These are phyloP conservation scores for Halichondria panicea DNA, from an alignment of 37 sponge, comb jelly and placozoan genomes.

Conservation along the genomic window DNA sequence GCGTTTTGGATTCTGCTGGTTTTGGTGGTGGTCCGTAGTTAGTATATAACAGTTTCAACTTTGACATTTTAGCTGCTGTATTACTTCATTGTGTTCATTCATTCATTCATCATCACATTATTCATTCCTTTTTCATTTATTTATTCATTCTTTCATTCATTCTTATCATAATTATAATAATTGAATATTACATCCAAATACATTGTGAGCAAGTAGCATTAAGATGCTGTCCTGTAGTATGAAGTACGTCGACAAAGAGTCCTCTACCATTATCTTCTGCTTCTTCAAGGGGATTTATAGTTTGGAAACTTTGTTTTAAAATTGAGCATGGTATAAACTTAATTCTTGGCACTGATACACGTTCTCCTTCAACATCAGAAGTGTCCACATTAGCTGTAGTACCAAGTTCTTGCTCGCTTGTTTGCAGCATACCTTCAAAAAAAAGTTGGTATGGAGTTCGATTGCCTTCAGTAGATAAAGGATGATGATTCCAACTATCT, in stretches of 20 bases:
- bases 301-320: background rate
- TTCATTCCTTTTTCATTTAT: too few species aligned
- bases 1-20: too few species aligned
- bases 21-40: too few species aligned
- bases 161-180: too few species aligned
- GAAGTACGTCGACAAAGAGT: background rate
- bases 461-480: constrained; percentile 5
- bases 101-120: too few species aligned
- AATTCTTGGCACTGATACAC: background rate
- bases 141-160: too few species aligned
- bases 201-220: background rate
- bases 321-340: background rate
- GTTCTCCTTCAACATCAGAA: background rate
- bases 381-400: background rate
- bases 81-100: too few species aligned
- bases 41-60: too few species aligned
- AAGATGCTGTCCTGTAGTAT: background rate
- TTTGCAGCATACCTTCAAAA: constrained; percentile 1
- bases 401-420: background rate
- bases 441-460: background rate
- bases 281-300: background rate
- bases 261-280: background rate
- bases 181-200: too few species aligned
- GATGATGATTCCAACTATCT: constrained; percentile 39
- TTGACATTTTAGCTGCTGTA: too few species aligned